Evolutionary conservation across 2,888 invertebrate species (phyloP).

Genomic region (Phasia obesa): DNA sequence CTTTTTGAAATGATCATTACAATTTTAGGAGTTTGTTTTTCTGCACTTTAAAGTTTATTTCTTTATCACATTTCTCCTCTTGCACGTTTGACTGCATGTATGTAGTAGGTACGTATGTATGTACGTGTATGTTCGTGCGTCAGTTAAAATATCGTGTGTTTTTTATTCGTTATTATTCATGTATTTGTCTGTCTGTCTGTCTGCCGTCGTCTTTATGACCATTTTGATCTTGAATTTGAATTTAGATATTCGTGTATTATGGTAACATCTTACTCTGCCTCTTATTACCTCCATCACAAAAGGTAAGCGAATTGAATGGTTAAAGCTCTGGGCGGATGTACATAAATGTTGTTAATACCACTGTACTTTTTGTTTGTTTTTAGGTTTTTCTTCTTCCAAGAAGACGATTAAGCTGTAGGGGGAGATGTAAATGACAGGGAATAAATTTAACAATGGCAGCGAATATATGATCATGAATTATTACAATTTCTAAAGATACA

Average conservation of each 20-base stretch:
- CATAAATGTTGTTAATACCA: slow-evolving; percentile 56
- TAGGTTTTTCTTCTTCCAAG: slow-evolving; percentile 39
- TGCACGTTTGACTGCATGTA: slow-evolving; percentile 10
- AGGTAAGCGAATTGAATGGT: slow-evolving; percentile 37
- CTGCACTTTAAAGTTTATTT: slow-evolving; percentile 16
- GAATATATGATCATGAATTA: slow-evolving; percentile 60
- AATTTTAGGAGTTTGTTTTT: slow-evolving; percentile 42
- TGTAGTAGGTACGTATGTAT: too few relatives aligned
- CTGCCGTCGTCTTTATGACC: slow-evolving; percentile 65
- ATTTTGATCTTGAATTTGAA: slow-evolving; percentile 71
- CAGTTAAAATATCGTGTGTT: slow-evolving; percentile 20
- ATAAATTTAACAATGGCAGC: slow-evolving; percentile 51
- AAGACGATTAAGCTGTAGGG: slow-evolving; percentile 23
- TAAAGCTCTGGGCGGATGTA: slow-evolving; percentile 69
- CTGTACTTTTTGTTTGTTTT: slow-evolving; percentile 42
- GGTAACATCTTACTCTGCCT: slow-evolving; percentile 49
- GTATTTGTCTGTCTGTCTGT: slow-evolving; percentile 45
- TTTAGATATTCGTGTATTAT: slow-evolving; percentile 61
- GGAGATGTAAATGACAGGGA: slow-evolving; percentile 10
- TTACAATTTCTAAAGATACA: slow-evolving; percentile 59
- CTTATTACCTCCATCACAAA: slow-evolving; percentile 27
- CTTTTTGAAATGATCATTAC: slow-evolving; percentile 55
- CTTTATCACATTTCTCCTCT: slow-evolving; percentile 54
- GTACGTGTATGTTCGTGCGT: slow-evolving; percentile 4
- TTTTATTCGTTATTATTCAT: slow-evolving; percentile 34